Percentiles rank a stretch among this genome's conserved stretches.
These are phyloP conservation scores for Dunckerocampus dactyliophorus DNA, from an alignment of 2,113 vertebrate genomes.

Conservation along the genomic window DNA sequence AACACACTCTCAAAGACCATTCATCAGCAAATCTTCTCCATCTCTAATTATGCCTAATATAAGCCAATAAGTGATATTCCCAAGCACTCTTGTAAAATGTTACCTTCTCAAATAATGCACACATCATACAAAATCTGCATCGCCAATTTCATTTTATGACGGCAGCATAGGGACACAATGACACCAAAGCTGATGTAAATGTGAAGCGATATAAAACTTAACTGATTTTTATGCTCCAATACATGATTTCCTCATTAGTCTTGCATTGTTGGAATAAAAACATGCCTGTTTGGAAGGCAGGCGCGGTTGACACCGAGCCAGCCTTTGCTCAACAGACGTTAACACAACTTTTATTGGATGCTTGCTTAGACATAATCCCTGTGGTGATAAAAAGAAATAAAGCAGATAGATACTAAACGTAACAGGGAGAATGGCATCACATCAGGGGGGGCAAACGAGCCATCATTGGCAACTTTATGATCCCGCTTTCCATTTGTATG, in stretches of 20 bases:
- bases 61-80: conserved; percentile 46
- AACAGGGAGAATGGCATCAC: not conserved
- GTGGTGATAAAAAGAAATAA: not conserved
- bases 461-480: too few relatives aligned
- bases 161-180: not conserved
- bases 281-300: not conserved
- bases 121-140: conserved; percentile 20
- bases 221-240: conserved; percentile 5
- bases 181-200: not conserved
- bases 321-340: not conserved
- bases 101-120: conserved; percentile 11
- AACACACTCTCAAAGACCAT: conserved; percentile 55
- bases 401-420: not conserved
- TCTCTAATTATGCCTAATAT: conserved; percentile 57
- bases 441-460: not conserved
- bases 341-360: not conserved
- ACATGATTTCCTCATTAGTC: conserved; percentile 2
- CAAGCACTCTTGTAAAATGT: conserved; percentile 30
- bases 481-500: too few relatives aligned
- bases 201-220: not conserved
- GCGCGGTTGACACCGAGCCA: not conserved
- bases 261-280: not conserved
- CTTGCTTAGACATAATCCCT: not conserved
- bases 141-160: conserved; percentile 8
- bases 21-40: conserved; percentile 52